These are phyloP conservation scores for cattle (Bos taurus) DNA, from an alignment of 2,113 vertebrate genomes.

Conservation along the genomic window ARS-UCD2.0 NC_037335.1:26764501-26765000, in stretches of 20 bases:
- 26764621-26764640: neutral
- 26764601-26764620: neutral
- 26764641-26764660: neutral
- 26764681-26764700: neutral
- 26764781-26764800: neutral
- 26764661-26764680: neutral
- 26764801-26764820: neutral
- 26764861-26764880: neutral
- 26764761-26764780: neutral
- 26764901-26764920: neutral
- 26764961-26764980: neutral
- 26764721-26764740: neutral
- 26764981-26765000: neutral
- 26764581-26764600: neutral
- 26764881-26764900: neutral
- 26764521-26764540: neutral
- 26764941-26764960: neutral
- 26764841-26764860: too few relatives aligned
- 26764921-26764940: fast-evolving
- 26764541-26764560: neutral
- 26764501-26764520: neutral
- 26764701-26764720: neutral
- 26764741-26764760: neutral
- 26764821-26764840: neutral
- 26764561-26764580: neutral